phyloP scores from a whole-genome alignment of 2,888 invertebrate species.

The Meandrusa payeni region DNA sequence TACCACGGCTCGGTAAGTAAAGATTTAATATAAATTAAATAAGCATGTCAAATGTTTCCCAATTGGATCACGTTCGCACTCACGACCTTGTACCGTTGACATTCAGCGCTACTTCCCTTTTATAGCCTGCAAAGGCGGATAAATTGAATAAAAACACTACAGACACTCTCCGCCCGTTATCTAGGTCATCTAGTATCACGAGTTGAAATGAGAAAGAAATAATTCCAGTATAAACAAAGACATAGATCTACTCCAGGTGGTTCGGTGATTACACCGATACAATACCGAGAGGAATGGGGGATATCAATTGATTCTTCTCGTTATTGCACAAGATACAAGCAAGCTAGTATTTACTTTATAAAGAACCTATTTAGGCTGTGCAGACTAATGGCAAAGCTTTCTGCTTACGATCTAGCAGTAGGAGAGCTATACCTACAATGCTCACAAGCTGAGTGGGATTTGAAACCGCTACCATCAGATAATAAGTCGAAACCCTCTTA shows the following conservation, averaged over 20 bases:
- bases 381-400: no score
- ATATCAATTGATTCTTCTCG: constrained; percentile 7
- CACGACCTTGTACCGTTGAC: constrained; percentile 16
- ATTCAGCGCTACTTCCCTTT: constrained; percentile 8
- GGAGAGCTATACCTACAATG: no score
- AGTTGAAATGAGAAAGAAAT: neutral
- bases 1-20: no score
- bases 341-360: neutral
- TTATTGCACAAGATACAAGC: constrained; percentile 1
- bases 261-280: constrained; percentile 1
- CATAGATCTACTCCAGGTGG: constrained; percentile 5
- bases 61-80: constrained; percentile 19
- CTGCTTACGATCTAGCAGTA: no score
- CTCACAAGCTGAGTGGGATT: no score
- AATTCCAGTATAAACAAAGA: constrained; percentile 2
- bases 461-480: no score
- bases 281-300: neutral
- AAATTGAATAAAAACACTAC: constrained; percentile 11
- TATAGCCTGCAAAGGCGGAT: constrained; percentile 8
- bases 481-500: no score
- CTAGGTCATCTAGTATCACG: neutral
- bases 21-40: no score
- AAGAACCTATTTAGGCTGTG: no score
- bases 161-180: neutral
- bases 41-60: constrained; percentile 18